Evolutionary conservation across 1,140 invertebrate species (phyloP), one percentile per base, ranked within the genome.

Genomic region (Atta texana): DNA sequence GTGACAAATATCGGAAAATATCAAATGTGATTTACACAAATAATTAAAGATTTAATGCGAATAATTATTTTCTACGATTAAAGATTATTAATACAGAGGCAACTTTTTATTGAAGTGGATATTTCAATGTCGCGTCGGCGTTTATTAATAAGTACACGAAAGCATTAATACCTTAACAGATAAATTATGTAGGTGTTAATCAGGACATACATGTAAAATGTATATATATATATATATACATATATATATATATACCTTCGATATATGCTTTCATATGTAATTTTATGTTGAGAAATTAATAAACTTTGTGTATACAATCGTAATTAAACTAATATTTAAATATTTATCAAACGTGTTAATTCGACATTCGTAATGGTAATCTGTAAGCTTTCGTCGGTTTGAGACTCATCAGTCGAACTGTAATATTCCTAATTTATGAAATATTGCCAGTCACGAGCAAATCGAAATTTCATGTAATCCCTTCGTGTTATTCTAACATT

Each of bases 301-400:
- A 18, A 44, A 68, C n/a, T 66, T 16, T 66, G 8, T 34, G 18
- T 34, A 0, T 34, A 66, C 18, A 66, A 8, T 66, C n/a, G 34
- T 44, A 68, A 68, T 68, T 68, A 68, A 39, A 68, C 34, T 68
- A 44, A 68, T 68, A 18, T 66, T 66, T 66, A 39, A 66, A 66
- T 39, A 68, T 44, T 44, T 44, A 4, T 12, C 10, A 44, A 21
- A 44, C 64, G 34, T n/a, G n/a, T 44, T 21, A 68, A 68, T 68
- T 44, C n/a, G 8, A 21, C 10, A 12, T 14, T 66, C 31, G 16
- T 64, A 16, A 68, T 44, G n/a, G 3, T 34, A 18, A 68, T 68
- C 44, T 7, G n/a, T 68, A 68, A 39, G n/a, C 34, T 34, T 66
- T 66, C 18, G 18, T 39, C 34, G 10, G 64, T n/a, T 44, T 8